Evolutionary conservation across 2,797 vertebrate genomes (phyloP), one percentile per base, ranked within the genome.

Genomic region (Acrossocheilus fasciatus): DNA sequence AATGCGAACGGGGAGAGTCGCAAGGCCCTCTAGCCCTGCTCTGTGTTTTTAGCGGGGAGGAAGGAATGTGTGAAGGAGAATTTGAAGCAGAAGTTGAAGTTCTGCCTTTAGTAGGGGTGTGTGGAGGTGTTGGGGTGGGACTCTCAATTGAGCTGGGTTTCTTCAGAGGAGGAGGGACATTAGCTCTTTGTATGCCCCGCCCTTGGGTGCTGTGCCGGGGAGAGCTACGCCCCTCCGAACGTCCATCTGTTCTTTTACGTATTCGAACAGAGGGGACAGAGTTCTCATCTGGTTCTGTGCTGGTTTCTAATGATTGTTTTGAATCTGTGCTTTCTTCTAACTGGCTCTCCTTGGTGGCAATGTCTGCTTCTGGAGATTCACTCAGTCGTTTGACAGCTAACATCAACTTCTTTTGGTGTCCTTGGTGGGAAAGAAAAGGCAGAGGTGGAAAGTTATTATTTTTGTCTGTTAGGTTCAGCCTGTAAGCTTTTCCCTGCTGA

Each of bases 341-440:
- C 15, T 89, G 90, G 50, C 70, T 81, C 43, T 81, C 87, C 18
- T 59, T 83, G 15, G 9, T 68, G 7, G 0, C 89, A 82, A 54
- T 47, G 66, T 23, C 90, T 84, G 50, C 89, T 91, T 88, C 92
- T 89, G 92, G 98, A 59, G 99, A 94, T 90, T 98, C 97, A 0
- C 96, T 97, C 90, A 99, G 93, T 90, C 97, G 96, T 92, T 95
- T 97, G 88, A 99, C 97, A 0, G 98, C 98, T 93, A 99, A 86
- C 98, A 99, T 99, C 91, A 99, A 92, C 93, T 99, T 99, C 94
- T 99, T 99, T 93, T 99, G 98, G 93, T 99, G 98, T 87, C 98
- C 98, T 99, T 20, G 20, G 26, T 50, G n/a, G 45, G 12, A 81
- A n/a, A 81, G 30, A 62, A 69, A n/a, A 47, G 3, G 34, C 30